Evolutionary conservation across 2,888 invertebrate species (phyloP).

Genomic region (Piscicola geometra): DNA sequence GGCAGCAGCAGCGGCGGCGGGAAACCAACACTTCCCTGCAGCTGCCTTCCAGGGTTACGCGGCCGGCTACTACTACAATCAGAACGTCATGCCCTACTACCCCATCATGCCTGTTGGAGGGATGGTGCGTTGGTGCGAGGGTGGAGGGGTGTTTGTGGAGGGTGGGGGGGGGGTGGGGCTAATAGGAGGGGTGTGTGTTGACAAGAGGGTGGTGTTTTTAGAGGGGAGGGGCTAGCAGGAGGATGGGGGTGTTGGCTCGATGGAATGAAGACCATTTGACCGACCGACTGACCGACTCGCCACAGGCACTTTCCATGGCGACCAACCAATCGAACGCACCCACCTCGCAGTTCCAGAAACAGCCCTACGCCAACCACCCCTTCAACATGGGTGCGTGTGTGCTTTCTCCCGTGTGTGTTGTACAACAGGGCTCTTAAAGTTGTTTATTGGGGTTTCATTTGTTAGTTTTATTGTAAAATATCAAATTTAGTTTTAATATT

Average conservation of each 20-base stretch:
- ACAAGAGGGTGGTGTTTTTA: no score
- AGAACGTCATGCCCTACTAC: conserved; percentile 35
- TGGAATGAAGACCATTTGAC: no score
- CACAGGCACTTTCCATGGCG: conserved; percentile 35
- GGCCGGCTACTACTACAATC: conserved; percentile 21
- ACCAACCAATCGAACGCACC: conserved; percentile 34
- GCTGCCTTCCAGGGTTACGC: conserved; percentile 23
- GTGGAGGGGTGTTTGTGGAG: neutral
- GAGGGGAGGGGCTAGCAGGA: no score
- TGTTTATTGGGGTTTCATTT: no score
- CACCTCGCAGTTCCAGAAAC: conserved; percentile 37
- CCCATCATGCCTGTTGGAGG: conserved; percentile 36
- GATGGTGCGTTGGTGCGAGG: conserved; percentile 23
- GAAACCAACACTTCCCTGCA: conserved; percentile 8
- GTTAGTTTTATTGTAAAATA: no score
- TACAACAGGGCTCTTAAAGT: no score
- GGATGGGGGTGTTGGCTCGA: no score
- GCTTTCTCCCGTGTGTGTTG: no score
- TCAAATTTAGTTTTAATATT: conserved; percentile 5
- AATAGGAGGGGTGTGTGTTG: neutral
- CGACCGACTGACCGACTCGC: neutral
- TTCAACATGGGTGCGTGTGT: conserved; percentile 35
- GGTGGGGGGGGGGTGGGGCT: no score
- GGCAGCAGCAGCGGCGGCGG: neutral
- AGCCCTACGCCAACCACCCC: conserved; percentile 35